phyloP scores from a whole-genome alignment of 2,888 invertebrate genomes.

The Nineta flava region DNA sequence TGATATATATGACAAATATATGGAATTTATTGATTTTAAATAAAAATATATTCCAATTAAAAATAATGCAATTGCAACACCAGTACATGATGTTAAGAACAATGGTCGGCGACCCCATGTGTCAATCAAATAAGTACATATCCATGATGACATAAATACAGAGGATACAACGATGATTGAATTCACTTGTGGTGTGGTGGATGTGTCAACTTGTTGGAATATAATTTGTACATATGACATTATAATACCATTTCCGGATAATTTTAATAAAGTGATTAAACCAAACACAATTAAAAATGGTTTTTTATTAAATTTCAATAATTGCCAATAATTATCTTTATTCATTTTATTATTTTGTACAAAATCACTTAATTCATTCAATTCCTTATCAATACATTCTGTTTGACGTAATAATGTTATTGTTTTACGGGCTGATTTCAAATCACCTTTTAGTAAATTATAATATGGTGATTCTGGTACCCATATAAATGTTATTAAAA shows the following conservation, averaged over 20 bases:
- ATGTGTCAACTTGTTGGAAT: conserved; percentile 26
- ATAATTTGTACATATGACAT: conserved; percentile 42
- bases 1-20: conserved; percentile 22
- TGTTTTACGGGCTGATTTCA: background rate
- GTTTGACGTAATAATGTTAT: conserved; percentile 4
- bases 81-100: conserved; percentile 31
- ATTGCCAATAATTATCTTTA: conserved; percentile 35
- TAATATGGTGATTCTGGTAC: conserved; percentile 14
- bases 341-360: conserved; percentile 29
- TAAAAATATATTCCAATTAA: conserved; percentile 30
- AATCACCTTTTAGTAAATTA: conserved; percentile 7
- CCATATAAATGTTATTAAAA: conserved; percentile 11
- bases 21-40: conserved; percentile 23
- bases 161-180: conserved; percentile 28
- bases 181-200: conserved; percentile 24
- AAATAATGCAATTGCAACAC: conserved; percentile 26
- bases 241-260: conserved; percentile 45
- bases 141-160: conserved; percentile 37
- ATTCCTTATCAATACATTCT: conserved; percentile 23
- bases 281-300: conserved; percentile 45
- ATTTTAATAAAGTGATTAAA: conserved; percentile 34
- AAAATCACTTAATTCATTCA: conserved; percentile 19
- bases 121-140: conserved; percentile 41
- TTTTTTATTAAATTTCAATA: conserved; percentile 39
- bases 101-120: conserved; percentile 34